Evolutionary conservation across 1,140 invertebrate species (phyloP).

Genomic region (Hylaeus volcanicus): DNA sequence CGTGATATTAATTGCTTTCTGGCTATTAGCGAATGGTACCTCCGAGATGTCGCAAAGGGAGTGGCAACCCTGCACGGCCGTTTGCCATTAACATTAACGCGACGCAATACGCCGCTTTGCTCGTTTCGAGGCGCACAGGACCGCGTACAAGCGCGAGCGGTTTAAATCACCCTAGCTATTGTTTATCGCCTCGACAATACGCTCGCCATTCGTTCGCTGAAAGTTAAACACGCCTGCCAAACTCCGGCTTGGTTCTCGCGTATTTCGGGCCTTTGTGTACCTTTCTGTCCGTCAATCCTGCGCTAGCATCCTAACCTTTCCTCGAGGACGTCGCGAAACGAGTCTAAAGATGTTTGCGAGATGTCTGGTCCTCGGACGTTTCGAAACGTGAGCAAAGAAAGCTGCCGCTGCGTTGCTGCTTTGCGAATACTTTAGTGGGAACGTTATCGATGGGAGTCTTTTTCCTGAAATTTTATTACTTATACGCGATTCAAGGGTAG

Average conservation of each 20-base stretch:
- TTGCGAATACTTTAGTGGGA: too few species aligned
- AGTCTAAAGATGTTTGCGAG: not conserved
- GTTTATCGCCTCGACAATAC: not conserved
- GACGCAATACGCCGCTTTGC: conserved; percentile 10
- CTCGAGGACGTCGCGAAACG: not conserved
- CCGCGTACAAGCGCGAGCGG: too few species aligned
- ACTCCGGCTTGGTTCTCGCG: not conserved
- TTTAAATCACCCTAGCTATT: conserved; percentile 1
- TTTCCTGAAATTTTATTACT: too few species aligned
- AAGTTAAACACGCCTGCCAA: not conserved
- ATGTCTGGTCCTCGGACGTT: not conserved
- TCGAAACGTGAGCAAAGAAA: too few species aligned
- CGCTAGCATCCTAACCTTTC: not conserved
- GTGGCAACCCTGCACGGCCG: conserved; percentile 11
- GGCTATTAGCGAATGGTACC: conserved; percentile 71
- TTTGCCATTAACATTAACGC: conserved; percentile 65
- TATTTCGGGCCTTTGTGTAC: not conserved
- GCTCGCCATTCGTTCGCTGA: not conserved
- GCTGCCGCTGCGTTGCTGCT: too few species aligned
- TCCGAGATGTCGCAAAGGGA: conserved; percentile 42
- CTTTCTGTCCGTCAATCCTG: not conserved
- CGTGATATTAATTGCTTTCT: conserved; percentile 74
- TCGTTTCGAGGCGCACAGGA: not conserved
- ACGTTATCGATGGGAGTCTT: too few species aligned
- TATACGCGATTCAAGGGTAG: too few species aligned